Evolutionary conservation across 2,888 invertebrate species (phyloP).

Genomic region (Hecatera dysodea): DNA sequence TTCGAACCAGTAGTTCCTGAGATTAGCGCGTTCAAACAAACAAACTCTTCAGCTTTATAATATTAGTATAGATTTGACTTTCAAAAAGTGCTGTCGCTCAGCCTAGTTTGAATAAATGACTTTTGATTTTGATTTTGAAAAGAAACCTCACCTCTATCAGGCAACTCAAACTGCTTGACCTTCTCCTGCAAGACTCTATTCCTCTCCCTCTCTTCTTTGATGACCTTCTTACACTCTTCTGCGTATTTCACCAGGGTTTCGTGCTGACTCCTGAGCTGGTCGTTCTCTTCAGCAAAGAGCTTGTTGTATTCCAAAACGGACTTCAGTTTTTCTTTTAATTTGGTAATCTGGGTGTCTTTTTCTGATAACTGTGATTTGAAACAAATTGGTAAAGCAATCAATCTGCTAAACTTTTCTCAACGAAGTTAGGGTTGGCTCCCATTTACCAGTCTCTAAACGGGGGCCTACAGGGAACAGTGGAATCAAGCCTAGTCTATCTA

Average conservation of each 20-base stretch:
- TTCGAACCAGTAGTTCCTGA: no score
- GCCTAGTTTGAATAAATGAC: no score
- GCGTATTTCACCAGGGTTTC: slow-evolving; percentile 87
- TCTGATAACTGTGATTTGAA: slow-evolving; percentile 86
- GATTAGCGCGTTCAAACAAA: no score
- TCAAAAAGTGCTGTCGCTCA: no score
- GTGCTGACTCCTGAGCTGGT: slow-evolving; percentile 88
- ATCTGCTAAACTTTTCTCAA: no score
- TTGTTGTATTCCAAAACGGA: slow-evolving; percentile 91
- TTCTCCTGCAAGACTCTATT: slow-evolving; percentile 80
- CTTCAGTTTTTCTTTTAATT: slow-evolving; percentile 92
- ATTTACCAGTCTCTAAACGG: no score
- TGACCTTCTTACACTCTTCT: slow-evolving; percentile 88
- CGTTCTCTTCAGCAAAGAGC: slow-evolving; percentile 92
- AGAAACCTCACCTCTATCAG: slow-evolving; percentile 79
- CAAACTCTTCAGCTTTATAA: no score
- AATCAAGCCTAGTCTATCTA: no score
- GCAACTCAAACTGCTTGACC: slow-evolving; percentile 82
- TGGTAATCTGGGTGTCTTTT: slow-evolving; percentile 91
- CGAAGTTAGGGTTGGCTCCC: no score
- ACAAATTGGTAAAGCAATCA: background rate
- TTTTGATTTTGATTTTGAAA: no score
- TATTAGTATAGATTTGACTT: no score
- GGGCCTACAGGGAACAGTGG: no score
- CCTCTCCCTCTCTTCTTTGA: slow-evolving; percentile 86